Percentiles rank a stretch among this genome's conserved stretches.
Conservation (phyloP, 2,888 invertebrate genomes). For the Sphinx pinastri region DNA sequence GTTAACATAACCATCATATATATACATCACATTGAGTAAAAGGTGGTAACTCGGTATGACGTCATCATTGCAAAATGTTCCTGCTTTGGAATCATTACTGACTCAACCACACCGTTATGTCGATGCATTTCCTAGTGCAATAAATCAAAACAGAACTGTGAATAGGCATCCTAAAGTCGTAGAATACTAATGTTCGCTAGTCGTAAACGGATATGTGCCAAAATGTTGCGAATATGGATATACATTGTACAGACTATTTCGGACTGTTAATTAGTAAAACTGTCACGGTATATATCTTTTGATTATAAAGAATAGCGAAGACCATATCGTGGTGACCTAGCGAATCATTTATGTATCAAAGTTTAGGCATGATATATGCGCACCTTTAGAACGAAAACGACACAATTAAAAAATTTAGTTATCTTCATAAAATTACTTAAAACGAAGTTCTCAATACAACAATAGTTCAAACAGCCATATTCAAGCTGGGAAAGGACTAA, state of each 20-base stretch:
- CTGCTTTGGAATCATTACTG: slow-evolving; percentile 10
- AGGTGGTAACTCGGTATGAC: slow-evolving; percentile 3
- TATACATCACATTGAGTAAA: background rate
- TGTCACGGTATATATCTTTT: slow-evolving; percentile 5
- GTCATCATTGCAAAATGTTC: slow-evolving; percentile 16
- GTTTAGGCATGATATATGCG: too few species aligned
- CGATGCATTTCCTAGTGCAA: slow-evolving; percentile 30
- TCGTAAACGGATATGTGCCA: slow-evolving; percentile 19
- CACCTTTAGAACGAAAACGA: too few species aligned
- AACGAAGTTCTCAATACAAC: too few species aligned
- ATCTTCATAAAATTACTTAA: too few species aligned
- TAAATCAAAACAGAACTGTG: slow-evolving; percentile 38
- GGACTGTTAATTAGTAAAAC: background rate
- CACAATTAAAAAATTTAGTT: too few species aligned
- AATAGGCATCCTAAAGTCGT: slow-evolving; percentile 23
- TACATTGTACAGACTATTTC: slow-evolving; percentile 33
- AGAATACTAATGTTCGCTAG: slow-evolving; percentile 26
- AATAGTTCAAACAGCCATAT: too few species aligned
- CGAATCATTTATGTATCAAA: background rate
- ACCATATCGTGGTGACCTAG: background rate
- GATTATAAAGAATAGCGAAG: background rate
- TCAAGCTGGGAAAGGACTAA: too few species aligned
- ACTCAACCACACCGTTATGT: slow-evolving; percentile 10
- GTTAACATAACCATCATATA: background rate
- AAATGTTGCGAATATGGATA: slow-evolving; percentile 25